These are phyloP conservation scores for Pseudanteris insignis DNA, from an alignment of 2,888 invertebrate species.

Conservation along the genomic window DNA sequence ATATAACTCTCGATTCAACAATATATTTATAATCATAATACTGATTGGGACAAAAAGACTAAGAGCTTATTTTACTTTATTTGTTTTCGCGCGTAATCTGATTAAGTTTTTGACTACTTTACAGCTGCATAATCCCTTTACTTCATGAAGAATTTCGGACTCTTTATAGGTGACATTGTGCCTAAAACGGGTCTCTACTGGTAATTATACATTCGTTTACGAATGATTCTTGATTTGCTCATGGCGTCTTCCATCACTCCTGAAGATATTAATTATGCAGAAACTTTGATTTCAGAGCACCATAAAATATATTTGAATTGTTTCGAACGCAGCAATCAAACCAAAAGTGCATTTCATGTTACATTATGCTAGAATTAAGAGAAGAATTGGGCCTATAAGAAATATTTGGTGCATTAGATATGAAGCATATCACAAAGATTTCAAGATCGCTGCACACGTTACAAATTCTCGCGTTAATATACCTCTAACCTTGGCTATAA, in stretches of 20 bases:
- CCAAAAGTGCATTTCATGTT: slow-evolving; percentile 14
- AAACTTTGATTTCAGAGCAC: slow-evolving; percentile 8
- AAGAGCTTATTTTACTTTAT: no score
- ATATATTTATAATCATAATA: no score
- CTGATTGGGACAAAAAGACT: no score
- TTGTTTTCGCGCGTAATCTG: no score
- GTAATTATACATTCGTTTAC: background rate
- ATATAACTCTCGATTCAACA: no score
- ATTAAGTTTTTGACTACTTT: no score
- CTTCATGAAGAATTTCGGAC: slow-evolving; percentile 11
- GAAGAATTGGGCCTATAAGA: slow-evolving; percentile 6
- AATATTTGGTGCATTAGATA: slow-evolving; percentile 13
- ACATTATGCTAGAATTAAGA: slow-evolving; percentile 10
- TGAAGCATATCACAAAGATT: slow-evolving; percentile 16
- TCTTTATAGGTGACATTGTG: slow-evolving; percentile 7
- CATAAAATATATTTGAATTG: slow-evolving; percentile 5
- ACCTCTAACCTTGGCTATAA: slow-evolving; percentile 14
- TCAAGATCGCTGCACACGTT: slow-evolving; percentile 8
- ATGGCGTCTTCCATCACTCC: background rate
- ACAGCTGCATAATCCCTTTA: slow-evolving; percentile 5
- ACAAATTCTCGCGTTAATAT: slow-evolving; percentile 11
- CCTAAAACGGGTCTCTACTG: background rate
- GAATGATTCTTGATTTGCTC: slow-evolving; percentile 1
- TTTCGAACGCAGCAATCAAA: background rate
- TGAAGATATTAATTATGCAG: background rate